These are phyloP conservation scores for Bombus waltoni DNA, from an alignment of 1,140 invertebrate species.

Conservation along the genomic window DNA sequence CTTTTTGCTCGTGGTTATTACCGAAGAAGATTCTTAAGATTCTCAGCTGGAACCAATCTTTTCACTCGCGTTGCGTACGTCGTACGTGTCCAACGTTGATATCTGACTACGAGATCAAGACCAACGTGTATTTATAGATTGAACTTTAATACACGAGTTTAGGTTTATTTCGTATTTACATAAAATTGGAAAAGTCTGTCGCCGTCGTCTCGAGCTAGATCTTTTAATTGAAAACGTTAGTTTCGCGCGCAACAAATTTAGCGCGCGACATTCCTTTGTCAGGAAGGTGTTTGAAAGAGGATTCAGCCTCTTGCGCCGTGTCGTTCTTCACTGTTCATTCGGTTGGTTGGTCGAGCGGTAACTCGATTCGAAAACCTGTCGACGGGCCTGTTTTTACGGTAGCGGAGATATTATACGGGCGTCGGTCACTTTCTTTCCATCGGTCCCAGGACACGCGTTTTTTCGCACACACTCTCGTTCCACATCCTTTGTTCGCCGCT, in stretches of 20 bases:
- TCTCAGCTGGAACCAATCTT: not conserved
- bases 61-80: not conserved
- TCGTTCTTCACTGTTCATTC: conserved; percentile 23
- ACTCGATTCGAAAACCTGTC: conserved; percentile 43
- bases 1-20: not conserved
- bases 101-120: not conserved
- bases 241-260: not conserved
- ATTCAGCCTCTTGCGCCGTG: not conserved
- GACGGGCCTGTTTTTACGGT: conserved; percentile 29
- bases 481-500: conserved; percentile 14
- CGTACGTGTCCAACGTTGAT: not conserved
- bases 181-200: too few species aligned
- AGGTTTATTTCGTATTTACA: too few species aligned
- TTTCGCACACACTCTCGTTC: not conserved
- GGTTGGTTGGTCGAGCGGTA: not conserved
- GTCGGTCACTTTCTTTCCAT: not conserved
- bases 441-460: not conserved
- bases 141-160: too few species aligned
- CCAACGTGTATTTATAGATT: too few species aligned
- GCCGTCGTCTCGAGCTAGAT: too few species aligned
- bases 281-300: not conserved
- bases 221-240: not conserved
- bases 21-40: not conserved
- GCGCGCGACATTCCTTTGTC: not conserved
- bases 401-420: not conserved